Base-by-base conservation (phyloP, 2,113 vertebrate species). In the Nymphicus hollandicus region DNA sequence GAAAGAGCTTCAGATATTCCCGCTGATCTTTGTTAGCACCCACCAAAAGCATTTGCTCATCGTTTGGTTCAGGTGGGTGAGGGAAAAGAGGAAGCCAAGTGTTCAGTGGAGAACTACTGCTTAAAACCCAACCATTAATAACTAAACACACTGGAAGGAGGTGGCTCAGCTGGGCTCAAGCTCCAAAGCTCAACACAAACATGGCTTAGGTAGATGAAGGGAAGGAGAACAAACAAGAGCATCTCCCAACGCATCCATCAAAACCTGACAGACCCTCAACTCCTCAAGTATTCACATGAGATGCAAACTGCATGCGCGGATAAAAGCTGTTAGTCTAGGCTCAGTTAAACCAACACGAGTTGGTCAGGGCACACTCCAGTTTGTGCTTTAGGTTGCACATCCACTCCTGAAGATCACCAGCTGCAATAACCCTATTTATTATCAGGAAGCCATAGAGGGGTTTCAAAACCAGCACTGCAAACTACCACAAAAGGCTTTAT, bases 351-450 rank as follows among this genome's bases (percentile, higher is more conserved):
- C 55, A 61, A 46, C 76, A 58, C 28, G 22, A 2, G 24, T 35
- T 39, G 49, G 89, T 44, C 81, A 39, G 66, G 69, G 70, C 92
- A 68, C 60, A 0, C 72, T 66, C 37, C 65, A 3, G 2, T 49
- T 29, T 73, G 64, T 68, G 72, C 58, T 85, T 46, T 18, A 70
- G 79, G 65, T 47, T 47, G 6, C 78, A 86, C 74, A 53, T 20
- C 77, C 65, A 27, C 74, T 52, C 31, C 3, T 24, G 44, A 76
- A 33, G 49, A 91, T 18, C 95, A 79, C 89, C 89, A 81, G 60
- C 92, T 94, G 91, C 81, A 80, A 73, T 80, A 89, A 95, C 88
- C 83, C 94, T 98, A 97, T 98, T 98, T 97, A 98, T 98, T 97
- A 83, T 29, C 79, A 90, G 50, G 78, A 94, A 97, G 96, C 91